A percentile compares a stretch with the other conserved stretches of the same genome.
phyloP scores from a whole-genome alignment of 2,113 vertebrate species.

The Perccottus glenii region DNA sequence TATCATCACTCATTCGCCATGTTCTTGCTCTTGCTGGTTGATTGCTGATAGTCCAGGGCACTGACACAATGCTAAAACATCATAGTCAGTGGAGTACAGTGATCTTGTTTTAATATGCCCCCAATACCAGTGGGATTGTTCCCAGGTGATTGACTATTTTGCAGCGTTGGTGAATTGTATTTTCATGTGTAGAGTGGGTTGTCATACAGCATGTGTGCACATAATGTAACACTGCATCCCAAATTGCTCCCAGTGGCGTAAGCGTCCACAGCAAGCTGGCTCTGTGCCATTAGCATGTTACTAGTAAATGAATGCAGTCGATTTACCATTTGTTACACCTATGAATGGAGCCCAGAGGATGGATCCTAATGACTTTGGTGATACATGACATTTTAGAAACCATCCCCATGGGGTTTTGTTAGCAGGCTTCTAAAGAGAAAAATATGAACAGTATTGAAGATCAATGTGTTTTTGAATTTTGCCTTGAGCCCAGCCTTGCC shows the following conservation, averaged over 20 bases:
- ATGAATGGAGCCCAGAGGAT: background rate
- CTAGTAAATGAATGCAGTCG: background rate
- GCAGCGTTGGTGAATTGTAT: conserved; percentile 2
- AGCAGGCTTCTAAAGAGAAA: background rate
- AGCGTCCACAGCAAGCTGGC: background rate
- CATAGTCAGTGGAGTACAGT: background rate
- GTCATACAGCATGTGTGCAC: conserved; percentile 2
- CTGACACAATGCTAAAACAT: background rate
- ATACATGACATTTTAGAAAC: background rate
- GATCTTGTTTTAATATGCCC: background rate
- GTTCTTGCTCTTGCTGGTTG: background rate
- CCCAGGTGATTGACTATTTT: background rate
- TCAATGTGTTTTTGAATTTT: too few relatives aligned
- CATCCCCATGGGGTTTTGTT: background rate
- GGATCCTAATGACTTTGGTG: conserved; percentile 1
- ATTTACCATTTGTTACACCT: conserved; percentile 2
- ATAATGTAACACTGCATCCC: conserved; percentile 4
- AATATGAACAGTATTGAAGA: too few relatives aligned
- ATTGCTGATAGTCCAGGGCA: background rate
- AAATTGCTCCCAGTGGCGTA: conserved; percentile 5
- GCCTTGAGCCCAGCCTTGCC: too few relatives aligned
- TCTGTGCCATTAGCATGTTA: conserved; percentile 4
- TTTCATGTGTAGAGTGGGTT: conserved; percentile 1
- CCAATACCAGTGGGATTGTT: background rate
- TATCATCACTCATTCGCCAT: too few relatives aligned